Base-by-base conservation (phyloP, 2,888 invertebrate genomes). In the Lampropteryx suffumata region DNA sequence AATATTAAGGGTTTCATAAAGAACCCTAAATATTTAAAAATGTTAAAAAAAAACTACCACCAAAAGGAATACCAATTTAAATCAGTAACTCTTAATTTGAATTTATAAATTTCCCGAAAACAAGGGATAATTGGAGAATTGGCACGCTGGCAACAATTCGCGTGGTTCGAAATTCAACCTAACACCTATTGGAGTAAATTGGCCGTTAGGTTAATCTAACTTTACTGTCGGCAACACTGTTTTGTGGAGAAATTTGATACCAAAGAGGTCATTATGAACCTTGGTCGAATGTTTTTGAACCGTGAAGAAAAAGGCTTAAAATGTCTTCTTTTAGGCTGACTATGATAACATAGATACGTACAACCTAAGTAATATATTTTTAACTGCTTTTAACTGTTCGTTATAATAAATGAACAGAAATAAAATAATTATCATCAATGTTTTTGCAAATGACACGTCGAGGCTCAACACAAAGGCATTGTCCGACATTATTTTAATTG, bases 141-240 rank as follows among this genome's bases (percentile, higher is more conserved):
- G 65, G 50, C 50, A 59, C 58, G 48, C 57, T 59, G 58, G 45
- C 59, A 58, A 60, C 65, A 68, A 64, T 64, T 67, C 61, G 41
- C 59, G 50, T 52, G 55, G 51, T 55, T 48, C 52, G 64, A 67
- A 74, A 75, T 72, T 69, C 61, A 61, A 71, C 64, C 62, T 58
- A 58, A 61, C 59, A 64, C 64, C 70, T 72, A 73, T 72, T 68
- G 60, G 51, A 54, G 54, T 48, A 71, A 77, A 77, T 74, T 76
- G 76, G 68, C 62, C 65, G 67, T 77, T 76, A 71, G 47, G 55
- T 59, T 65, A 68, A 69, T 65, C 52, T 57, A 67, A 65, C 55
- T 70, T 70, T 68, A 61, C 53, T 47, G 49, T 51, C 57, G 65
- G 61, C 60, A 62, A 61, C 66, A 68, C 59, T 53, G 64, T 58